A percentile compares a stretch with the other conserved stretches of the same genome.
These are phyloP conservation scores for Danio choprae DNA, from an alignment of 2,797 vertebrate genomes.

Conservation along the genomic window DNA sequence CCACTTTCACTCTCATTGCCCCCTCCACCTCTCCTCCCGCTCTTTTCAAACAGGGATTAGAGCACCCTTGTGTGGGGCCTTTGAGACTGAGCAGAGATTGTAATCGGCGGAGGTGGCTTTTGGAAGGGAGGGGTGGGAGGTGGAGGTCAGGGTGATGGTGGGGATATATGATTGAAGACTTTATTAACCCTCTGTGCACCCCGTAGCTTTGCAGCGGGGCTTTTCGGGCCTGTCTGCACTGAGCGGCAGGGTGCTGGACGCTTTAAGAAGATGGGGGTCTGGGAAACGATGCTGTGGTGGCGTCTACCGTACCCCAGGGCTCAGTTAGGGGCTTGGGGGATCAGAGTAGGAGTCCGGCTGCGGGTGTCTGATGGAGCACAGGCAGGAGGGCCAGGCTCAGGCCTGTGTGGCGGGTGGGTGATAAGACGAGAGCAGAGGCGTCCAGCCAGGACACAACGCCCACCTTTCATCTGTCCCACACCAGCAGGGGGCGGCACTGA, in stretches of 20 bases:
- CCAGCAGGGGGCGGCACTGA: conserved; percentile 69
- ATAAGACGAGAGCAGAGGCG: conserved; percentile 75
- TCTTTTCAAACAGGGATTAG: conserved; percentile 79
- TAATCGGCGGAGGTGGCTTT: conserved; percentile 66
- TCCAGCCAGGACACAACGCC: conserved; percentile 69
- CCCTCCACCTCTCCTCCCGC: conserved; percentile 51
- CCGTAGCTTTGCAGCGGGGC: conserved; percentile 65
- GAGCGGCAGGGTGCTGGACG: neutral
- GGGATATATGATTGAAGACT: conserved; percentile 79
- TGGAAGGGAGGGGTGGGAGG: conserved; percentile 63
- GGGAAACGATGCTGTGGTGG: conserved; percentile 16
- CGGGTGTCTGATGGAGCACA: conserved; percentile 54
- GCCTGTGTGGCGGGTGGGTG: conserved; percentile 75
- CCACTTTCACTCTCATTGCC: neutral
- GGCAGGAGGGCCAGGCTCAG: conserved; percentile 62
- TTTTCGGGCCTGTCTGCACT: conserved; percentile 25
- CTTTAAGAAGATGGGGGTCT: conserved; percentile 15
- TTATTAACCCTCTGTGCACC: conserved; percentile 77
- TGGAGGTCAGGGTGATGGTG: conserved; percentile 64
- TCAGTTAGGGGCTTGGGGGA: conserved; percentile 59
- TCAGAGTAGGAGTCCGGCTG: conserved; percentile 51
- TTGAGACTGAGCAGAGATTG: conserved; percentile 75
- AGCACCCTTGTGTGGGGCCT: conserved; percentile 76
- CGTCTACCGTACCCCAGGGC: conserved; percentile 60
- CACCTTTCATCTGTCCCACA: conserved; percentile 80